Evolutionary conservation across 2,888 invertebrate species (phyloP).

Genomic region (Empis stercorea): DNA sequence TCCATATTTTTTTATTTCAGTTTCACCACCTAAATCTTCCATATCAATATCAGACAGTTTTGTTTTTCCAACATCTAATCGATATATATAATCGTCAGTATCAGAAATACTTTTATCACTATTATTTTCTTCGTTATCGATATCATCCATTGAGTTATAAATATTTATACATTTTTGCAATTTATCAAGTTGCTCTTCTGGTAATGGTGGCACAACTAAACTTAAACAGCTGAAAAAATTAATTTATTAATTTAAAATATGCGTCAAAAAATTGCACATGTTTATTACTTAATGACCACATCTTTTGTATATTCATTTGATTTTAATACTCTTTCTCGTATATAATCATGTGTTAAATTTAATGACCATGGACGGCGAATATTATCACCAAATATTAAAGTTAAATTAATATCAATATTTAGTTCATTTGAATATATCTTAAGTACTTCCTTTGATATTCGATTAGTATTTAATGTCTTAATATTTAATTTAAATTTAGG

Average conservation of each 20-base stretch:
- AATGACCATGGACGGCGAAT: constrained; percentile 24
- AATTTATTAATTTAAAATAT: background rate
- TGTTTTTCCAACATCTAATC: background rate
- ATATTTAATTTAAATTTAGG: constrained; percentile 18
- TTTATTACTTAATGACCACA: constrained; percentile 22
- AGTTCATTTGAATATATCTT: constrained; percentile 20
- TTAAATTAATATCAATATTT: constrained; percentile 22
- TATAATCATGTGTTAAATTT: constrained; percentile 23
- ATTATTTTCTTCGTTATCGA: constrained; percentile 4
- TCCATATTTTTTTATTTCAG: constrained; percentile 17
- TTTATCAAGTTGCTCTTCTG: constrained; percentile 13
- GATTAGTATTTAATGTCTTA: constrained; percentile 19
- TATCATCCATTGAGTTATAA: constrained; percentile 5
- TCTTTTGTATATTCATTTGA: constrained; percentile 22
- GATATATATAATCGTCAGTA: background rate
- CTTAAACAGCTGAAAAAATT: constrained; percentile 21
- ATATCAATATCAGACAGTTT: background rate
- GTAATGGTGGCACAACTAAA: constrained; percentile 22
- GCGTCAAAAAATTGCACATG: background rate
- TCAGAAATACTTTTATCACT: background rate
- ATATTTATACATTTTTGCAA: constrained; percentile 18
- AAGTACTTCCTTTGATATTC: constrained; percentile 21
- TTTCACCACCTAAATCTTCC: background rate
- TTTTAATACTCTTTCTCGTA: constrained; percentile 18
- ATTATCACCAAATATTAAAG: constrained; percentile 28